Percentiles rank a stretch among this genome's conserved stretches.
Evolutionary conservation across 1,140 invertebrate genomes (phyloP).

Genomic region (Lasaia peninsularis): DNA sequence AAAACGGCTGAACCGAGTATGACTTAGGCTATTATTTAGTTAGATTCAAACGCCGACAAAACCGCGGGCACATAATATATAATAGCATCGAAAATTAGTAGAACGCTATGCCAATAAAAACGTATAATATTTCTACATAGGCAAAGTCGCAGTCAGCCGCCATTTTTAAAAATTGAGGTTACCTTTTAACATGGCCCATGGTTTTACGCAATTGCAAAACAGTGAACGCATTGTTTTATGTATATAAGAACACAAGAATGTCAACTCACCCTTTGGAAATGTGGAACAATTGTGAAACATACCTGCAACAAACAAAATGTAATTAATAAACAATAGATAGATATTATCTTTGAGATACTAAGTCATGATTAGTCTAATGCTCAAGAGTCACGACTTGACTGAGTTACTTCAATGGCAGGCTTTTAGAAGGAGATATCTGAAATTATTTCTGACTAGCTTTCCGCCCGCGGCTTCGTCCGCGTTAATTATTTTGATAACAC

Average conservation of each 20-base stretch:
- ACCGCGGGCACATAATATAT: no score
- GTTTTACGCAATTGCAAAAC: background rate
- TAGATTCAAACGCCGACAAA: no score
- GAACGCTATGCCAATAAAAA: background rate
- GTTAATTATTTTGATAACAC: no score
- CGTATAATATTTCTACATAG: no score
- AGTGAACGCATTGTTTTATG: slow-evolving; percentile 6
- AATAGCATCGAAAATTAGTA: no score
- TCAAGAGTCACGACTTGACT: slow-evolving; percentile 12
- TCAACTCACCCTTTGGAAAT: slow-evolving; percentile 12
- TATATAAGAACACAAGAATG: background rate
- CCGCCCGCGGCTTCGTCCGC: no score
- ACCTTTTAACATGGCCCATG: no score
- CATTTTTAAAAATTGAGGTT: no score
- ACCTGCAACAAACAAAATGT: slow-evolving; percentile 57
- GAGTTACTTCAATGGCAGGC: background rate
- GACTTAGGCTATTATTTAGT: no score
- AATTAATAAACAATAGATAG: slow-evolving; percentile 37
- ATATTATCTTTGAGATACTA: slow-evolving; percentile 20
- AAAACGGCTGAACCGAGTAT: no score
- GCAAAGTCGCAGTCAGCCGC: no score
- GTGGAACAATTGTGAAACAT: slow-evolving; percentile 34
- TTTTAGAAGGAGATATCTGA: background rate
- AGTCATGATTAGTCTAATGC: slow-evolving; percentile 14
- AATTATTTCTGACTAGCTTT: no score